Evolutionary conservation across 2,888 invertebrate genomes (phyloP), one percentile per base, ranked within the genome.

Genomic region (Apamea sordens): DNA sequence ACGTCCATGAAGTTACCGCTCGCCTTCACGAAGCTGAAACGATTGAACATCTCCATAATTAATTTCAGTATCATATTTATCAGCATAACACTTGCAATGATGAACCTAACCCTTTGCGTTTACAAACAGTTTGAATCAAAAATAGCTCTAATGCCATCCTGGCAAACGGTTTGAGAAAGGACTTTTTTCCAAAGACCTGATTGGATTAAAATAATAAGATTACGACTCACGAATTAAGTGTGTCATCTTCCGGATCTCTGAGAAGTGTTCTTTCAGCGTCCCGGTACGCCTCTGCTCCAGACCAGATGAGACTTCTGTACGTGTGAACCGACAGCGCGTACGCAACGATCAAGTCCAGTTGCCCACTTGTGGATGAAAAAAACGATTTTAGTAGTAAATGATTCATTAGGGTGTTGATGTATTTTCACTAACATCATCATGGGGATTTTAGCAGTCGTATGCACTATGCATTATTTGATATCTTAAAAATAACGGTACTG

Each of bases 1-100:
- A 97, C 93, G 80, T 97, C 97, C 70, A 93, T 93, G 75, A 97
- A 94, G 76, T 86, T 86, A 21, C 84, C 84, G 32, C 71, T 73
- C n/a, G 63, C 73, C 47, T 79, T 84, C 47, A 84, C 70, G 32
- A 71, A 84, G 44, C 86, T 84, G n/a, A 18, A 78, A 82, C 32
- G 47, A 36, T 41, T 28, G 11, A 24, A 63, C 4, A 8, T 8
- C 4, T n/a, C 18, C 10, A 53, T 21, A 21, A 53, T 53, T 8
- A 53, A 53, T 21, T 21, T 53, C 53, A 32, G 15, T 28, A 69
- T 5, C 2, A 28, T 18, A 59, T 32, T 21, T 53, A n/a, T 76
- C 28, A 41, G 24, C 5, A 1, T 1, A 41, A 28, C 5, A 28
- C 15, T 63, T 63, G 1, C 28, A 75, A 18, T 50, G 18, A 36